These are phyloP conservation scores for Eulemur albifrons DNA, from an alignment of 2,797 vertebrate species.

Conservation along the genomic window DNA sequence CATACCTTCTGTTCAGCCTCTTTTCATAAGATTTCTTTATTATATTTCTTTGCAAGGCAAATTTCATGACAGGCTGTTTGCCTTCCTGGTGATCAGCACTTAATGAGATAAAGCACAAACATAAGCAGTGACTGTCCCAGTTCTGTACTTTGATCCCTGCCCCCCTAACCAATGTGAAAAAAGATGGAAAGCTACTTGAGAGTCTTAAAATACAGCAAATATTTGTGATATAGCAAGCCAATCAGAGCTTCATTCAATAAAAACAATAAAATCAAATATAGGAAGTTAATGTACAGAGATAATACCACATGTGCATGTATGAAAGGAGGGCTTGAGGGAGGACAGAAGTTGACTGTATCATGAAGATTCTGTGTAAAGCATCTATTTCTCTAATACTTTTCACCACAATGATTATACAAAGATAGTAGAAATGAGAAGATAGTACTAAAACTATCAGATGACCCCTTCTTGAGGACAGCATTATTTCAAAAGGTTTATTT, in stretches of 20 bases:
- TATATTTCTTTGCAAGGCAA: slow-evolving; percentile 63
- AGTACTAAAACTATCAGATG: background rate
- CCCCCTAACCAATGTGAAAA: background rate
- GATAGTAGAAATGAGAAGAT: background rate
- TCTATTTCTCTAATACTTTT: background rate
- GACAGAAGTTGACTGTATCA: background rate
- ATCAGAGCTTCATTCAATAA: background rate
- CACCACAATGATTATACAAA: background rate
- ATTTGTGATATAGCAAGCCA: background rate
- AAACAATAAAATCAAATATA: background rate
- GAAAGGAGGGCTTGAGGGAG: background rate
- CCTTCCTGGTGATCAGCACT: slow-evolving; percentile 59
- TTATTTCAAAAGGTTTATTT: background rate
- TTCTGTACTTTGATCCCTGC: slow-evolving; percentile 29
- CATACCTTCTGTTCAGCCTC: slow-evolving; percentile 55
- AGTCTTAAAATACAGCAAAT: slow-evolving; percentile 16
- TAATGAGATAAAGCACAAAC: slow-evolving; percentile 63
- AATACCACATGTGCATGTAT: accelerated
- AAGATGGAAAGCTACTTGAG: background rate
- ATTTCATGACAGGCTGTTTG: slow-evolving; percentile 64
- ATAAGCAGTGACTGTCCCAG: slow-evolving; percentile 30
- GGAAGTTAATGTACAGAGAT: background rate
- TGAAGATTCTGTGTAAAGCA: background rate
- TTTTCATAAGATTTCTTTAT: slow-evolving; percentile 56
- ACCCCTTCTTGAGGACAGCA: background rate